Base-by-base conservation (phyloP, 2,888 invertebrate species). In the Lasioglossum marginatum region DNA sequence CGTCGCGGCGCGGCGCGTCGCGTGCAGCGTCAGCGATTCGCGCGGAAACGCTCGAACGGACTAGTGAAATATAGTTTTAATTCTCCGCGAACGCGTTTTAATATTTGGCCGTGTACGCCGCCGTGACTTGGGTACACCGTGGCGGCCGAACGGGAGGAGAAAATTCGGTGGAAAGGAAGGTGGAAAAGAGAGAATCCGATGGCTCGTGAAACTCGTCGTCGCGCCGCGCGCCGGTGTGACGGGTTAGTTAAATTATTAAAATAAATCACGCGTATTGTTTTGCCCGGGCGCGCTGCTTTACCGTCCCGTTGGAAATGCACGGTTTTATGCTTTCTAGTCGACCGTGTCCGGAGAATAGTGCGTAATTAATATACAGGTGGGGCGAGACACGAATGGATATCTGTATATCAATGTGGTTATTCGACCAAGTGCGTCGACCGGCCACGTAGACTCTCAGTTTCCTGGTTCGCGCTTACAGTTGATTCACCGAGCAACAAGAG, bases 241-340 rank as follows among this genome's bases (percentile, higher is more conserved):
- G 86, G 83, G 88, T 91, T 92, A 90, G 91, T 90, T 91, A 89
- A 91, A 92, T 92, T 90, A 89, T 92, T 86, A 89, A 89, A 92
- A 92, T 92, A 92, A 92, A 92, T 92, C 92, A 92, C 88, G 79
- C 74, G 80, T 79, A 92, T 92, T 92, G 92, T 92, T 90, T 88
- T 81, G 86, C 84, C 19, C 70, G 3, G 48, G 0, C 23, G 52
- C 88, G 81, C 83, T 88, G 86, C 90, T 91, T 91, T 87, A 88
- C 87, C 85, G 83, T 90, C 88, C 81, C 80, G 77, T 85, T 85
- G 83, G 83, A 90, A 89, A 84, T 87, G 76, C 77, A 76, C 77
- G 82, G 74, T 57, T 57, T 23, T 48, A 76, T n/a, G 60, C 71
- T 19, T 45, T 34, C 73, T 68, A 79, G 57, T 74, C 70, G 70